Percentiles rank a stretch among this genome's conserved stretches.
phyloP scores from a whole-genome alignment of 2,113 vertebrate species.

The Xenotilapia flavipinnis region DNA sequence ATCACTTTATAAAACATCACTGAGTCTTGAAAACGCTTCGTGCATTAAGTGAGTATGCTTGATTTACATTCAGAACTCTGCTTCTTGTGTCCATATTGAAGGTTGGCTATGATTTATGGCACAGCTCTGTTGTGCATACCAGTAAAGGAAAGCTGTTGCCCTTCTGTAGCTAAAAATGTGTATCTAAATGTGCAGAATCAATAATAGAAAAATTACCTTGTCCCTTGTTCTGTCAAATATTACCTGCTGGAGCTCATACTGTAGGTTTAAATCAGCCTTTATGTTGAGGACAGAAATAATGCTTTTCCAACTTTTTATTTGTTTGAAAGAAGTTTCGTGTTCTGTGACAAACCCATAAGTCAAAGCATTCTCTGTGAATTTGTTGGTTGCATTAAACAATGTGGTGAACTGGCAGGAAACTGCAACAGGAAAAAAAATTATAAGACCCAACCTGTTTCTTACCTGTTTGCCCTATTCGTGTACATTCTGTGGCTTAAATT shows the following conservation, averaged over 20 bases:
- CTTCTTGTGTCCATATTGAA: not conserved
- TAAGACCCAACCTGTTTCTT: not conserved
- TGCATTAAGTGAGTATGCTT: not conserved
- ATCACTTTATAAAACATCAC: not conserved
- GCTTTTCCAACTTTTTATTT: not conserved
- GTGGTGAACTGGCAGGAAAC: not conserved
- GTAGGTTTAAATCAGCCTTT: not conserved
- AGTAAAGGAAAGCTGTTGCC: not conserved
- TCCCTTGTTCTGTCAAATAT: not conserved
- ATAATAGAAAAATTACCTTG: not conserved
- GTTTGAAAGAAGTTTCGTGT: not conserved
- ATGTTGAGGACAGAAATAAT: not conserved
- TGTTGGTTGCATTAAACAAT: not conserved
- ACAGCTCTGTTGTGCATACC: not conserved
- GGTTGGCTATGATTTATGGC: not conserved
- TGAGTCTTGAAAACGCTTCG: rapidly evolving
- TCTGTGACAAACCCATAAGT: not conserved
- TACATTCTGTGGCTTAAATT: not conserved
- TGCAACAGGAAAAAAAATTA: not conserved
- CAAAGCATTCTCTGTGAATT: not conserved
- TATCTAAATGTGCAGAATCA: not conserved
- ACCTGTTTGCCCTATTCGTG: not conserved
- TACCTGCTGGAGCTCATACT: not conserved
- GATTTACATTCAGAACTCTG: not conserved
- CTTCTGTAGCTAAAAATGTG: not conserved